Conservation (phyloP, 2,797 vertebrate genomes). For the Tamandua tetradactyla region DNA sequence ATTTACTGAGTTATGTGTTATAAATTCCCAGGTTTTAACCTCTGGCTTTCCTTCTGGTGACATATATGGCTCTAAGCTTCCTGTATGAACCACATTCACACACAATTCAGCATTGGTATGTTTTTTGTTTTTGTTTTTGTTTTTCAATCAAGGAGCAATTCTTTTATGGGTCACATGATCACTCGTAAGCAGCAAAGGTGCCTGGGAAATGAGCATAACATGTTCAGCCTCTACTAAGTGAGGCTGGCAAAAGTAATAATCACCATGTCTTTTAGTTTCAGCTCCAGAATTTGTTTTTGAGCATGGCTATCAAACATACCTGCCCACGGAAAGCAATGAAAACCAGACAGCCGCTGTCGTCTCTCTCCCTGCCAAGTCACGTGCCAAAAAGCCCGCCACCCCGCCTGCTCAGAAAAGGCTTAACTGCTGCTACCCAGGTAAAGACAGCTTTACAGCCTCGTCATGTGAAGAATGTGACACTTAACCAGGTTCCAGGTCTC, state of each 20-base stretch:
- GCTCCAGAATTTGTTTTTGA: constrained; percentile 93
- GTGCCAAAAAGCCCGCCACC: constrained; percentile 89
- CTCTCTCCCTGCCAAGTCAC: constrained; percentile 88
- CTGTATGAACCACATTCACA: too few relatives aligned
- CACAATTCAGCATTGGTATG: too few relatives aligned
- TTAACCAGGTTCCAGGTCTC: not conserved
- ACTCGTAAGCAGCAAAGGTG: not conserved
- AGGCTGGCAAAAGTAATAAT: not conserved
- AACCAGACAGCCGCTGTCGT: constrained; percentile 82
- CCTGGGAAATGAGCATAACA: not conserved
- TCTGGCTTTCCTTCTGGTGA: too few relatives aligned
- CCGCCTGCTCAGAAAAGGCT: constrained; percentile 91
- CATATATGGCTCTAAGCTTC: too few relatives aligned
- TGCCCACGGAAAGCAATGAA: constrained; percentile 90
- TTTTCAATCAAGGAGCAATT: not conserved
- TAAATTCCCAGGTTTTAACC: too few relatives aligned
- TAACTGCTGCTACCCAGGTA: constrained; percentile 96
- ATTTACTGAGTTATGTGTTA: too few relatives aligned
- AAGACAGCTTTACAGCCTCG: not conserved
- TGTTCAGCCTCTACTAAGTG: not conserved
- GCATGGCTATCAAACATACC: constrained; percentile 93
- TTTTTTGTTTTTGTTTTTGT: not conserved
- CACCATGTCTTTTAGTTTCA: constrained; percentile 85
- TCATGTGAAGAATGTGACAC: accelerated
- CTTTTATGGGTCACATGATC: not conserved